A percentile compares a stretch with the other conserved stretches of the same genome.
phyloP scores from a whole-genome alignment of 2,888 invertebrate genomes.

The Leptura quadrifasciata region DNA sequence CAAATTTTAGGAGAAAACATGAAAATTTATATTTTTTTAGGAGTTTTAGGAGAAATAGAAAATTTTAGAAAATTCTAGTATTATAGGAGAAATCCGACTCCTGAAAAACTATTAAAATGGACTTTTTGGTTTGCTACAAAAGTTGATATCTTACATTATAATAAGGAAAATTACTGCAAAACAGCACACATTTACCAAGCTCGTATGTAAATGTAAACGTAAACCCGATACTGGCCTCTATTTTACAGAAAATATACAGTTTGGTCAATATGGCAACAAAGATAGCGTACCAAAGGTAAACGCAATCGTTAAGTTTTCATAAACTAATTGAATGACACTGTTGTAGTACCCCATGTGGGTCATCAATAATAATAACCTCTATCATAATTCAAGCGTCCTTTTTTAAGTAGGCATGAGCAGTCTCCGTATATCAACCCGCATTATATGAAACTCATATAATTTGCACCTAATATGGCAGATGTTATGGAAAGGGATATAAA shows the following conservation, averaged over 20 bases:
- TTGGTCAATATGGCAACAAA: neutral
- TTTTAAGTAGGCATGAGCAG: slow-evolving; percentile 2
- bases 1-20: no score
- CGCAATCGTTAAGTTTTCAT: slow-evolving; percentile 13
- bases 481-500: slow-evolving; percentile 32
- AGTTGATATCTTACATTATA: no score
- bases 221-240: neutral
- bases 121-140: no score
- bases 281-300: slow-evolving; percentile 15
- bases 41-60: no score
- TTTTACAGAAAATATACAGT: neutral
- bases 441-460: slow-evolving; percentile 33
- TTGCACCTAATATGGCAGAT: slow-evolving; percentile 47
- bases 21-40: no score
- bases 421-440: slow-evolving; percentile 34
- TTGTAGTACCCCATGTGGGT: slow-evolving; percentile 36
- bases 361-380: slow-evolving; percentile 48
- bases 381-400: slow-evolving; percentile 42
- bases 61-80: no score
- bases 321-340: slow-evolving; percentile 7
- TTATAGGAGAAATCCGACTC: no score
- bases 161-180: no score
- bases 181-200: no score
- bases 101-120: no score
- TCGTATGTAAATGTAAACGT: no score